Evolutionary conservation across 1,140 invertebrate species (phyloP), one percentile per base, ranked within the genome.

Genomic region (Dolichoris vasculosae): DNA sequence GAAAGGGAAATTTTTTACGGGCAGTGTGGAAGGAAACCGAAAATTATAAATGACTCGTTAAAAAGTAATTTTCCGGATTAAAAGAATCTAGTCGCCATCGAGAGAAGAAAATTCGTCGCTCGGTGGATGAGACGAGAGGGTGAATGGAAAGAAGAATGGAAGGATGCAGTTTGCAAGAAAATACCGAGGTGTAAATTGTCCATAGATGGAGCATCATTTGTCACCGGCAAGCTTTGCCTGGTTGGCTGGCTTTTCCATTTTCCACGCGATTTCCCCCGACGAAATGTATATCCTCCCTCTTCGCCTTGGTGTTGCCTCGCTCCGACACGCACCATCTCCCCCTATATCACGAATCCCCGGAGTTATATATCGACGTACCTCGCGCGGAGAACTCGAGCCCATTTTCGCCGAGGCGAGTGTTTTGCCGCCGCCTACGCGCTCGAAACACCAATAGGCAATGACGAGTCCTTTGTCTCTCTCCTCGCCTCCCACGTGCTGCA

Each of bases 181-280:
- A 86, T 86, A 78, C 79, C 84, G 79, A 67, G 48, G 79, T 59
- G 80, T 78, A 87, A 81, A 87, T 80, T 80, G 79, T 71, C 80
- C 80, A 82, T 83, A 63, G 90, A 83, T 51, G 75, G 75, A 69
- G 73, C 43, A 59, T 91, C 91, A 93, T 93, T 93, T 93, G 92
- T 93, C 92, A 93, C 90, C 87, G 88, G 89, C 88, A 87, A 88
- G 51, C 78, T 30, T 32, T 46, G 89, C 89, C 88, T 89, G 89
- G 69, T 80, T 51, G 77, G 46, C 91, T 92, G 91, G 89, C 90
- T 93, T 93, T 93, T 91, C 92, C 91, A 93, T 93, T 93, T 93
- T 93, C 93, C 91, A 87, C 81, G 90, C 93, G 93, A 93, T 93
- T 93, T 93, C 89, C 89, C 86, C 90, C 89, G 89, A 88, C 73